Evolutionary conservation across 2,888 invertebrate genomes (phyloP), one percentile per base, ranked within the genome.

Genomic region (Subacronicta megacephala): DNA sequence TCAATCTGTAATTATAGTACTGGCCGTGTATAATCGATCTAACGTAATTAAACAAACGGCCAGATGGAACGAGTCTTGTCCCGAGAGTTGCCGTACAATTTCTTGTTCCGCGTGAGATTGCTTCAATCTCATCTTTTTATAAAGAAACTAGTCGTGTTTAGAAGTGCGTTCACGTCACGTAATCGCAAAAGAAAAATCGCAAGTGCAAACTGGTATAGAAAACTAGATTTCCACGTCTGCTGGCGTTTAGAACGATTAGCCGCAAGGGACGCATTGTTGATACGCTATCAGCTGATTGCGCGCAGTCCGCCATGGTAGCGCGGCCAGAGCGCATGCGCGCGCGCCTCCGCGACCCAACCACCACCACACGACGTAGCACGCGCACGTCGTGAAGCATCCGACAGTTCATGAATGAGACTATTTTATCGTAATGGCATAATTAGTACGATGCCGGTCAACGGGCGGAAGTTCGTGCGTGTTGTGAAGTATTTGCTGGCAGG

Each of bases 211-310:
- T 87, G 82, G 91, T 88, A 90, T 87, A 86, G 87, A 75, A 85
- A 90, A 92, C 91, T 92, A 92, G 92, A 90, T 90, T 91, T 92
- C 82, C 88, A 87, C 85, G 87, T 85, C 84, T 80, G 78, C 78
- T 77, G 80, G 83, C 84, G 90, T 83, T 93, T 91, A 92, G 92
- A 90, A 84, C 84, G 90, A 92, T 92, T 92, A 90, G 89, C 80
- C 80, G 83, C 79, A 80, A 87, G 89, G 83, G 85, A 84, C 80
- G 89, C 85, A 87, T 91, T 91, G 93, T 91, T 93, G 93, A 93
- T 93, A 93, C 79, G 83, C 85, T 92, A 92, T 93, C 94, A 93
- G 93, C 92, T 93, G 92, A 84, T 90, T 82, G 85, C 76, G 83
- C 89, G 88, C 93, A 93, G 94, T 93, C 85, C 88, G 91, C 88